Evolutionary conservation across 2,888 invertebrate species (phyloP).

Genomic region (Hypsopygia costalis): DNA sequence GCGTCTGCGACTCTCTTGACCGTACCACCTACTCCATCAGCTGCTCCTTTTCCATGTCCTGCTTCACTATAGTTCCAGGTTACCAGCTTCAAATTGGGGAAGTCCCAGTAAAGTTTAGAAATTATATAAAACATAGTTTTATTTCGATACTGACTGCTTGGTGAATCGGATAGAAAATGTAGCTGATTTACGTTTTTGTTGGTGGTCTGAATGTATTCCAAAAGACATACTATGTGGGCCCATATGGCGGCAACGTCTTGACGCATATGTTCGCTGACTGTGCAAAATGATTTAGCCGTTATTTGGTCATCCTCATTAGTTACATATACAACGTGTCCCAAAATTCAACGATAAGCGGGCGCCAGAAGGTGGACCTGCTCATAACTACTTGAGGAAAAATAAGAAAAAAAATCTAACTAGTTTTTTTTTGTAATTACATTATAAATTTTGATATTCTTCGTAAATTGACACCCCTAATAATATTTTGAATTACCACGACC

Average conservation of each 20-base stretch:
- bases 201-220: neutral
- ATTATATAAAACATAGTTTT: slow-evolving; percentile 5
- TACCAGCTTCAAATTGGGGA: neutral
- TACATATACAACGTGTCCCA: slow-evolving; percentile 14
- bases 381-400: no score
- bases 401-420: no score
- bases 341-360: no score
- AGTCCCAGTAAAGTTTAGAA: no score
- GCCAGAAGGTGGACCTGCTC: no score
- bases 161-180: slow-evolving; percentile 5
- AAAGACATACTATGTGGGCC: neutral
- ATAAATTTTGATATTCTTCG: no score
- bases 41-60: slow-evolving; percentile 3
- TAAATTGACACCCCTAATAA: no score
- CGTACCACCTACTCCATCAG: no score
- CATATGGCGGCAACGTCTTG: slow-evolving; percentile 10
- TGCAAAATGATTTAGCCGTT: slow-evolving; percentile 9
- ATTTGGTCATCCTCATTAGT: neutral
- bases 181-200: neutral
- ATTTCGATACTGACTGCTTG: slow-evolving; percentile 5
- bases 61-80: neutral
- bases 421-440: no score
- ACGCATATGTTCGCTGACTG: slow-evolving; percentile 11
- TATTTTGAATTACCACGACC: no score
- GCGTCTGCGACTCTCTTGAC: neutral